These are phyloP conservation scores for Pipistrellus pipistrellus DNA, from an alignment of 2,797 vertebrate species.

Conservation along the genomic window DNA sequence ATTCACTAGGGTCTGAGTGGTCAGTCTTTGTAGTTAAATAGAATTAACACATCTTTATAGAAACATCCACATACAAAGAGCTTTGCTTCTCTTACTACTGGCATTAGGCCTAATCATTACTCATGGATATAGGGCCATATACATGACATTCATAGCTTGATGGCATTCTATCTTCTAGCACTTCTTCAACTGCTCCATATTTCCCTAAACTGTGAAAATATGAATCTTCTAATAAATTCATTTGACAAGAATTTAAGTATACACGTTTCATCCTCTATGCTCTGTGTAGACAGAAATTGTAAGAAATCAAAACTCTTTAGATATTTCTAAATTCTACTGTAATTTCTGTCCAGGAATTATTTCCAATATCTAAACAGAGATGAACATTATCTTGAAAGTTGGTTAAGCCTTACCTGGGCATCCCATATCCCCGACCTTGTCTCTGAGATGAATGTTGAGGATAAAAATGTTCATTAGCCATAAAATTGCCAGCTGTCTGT, in stretches of 20 bases:
- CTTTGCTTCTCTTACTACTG: not conserved
- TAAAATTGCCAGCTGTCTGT: constrained; percentile 84
- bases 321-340: not conserved
- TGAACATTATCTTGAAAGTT: constrained; percentile 14
- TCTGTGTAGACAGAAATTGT: constrained; percentile 1
- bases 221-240: not conserved
- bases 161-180: constrained; percentile 7
- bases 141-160: not conserved
- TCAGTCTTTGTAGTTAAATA: constrained; percentile 42
- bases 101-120: not conserved
- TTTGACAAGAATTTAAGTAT: constrained; percentile 50
- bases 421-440: constrained; percentile 89
- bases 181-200: constrained; percentile 27
- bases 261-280: not conserved
- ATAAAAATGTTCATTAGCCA: constrained; percentile 90
- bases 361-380: constrained; percentile 40
- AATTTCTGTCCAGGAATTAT: constrained; percentile 38
- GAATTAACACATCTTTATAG: constrained; percentile 41
- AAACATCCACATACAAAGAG: constrained; percentile 21
- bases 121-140: constrained; percentile 21
- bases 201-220: constrained; percentile 40
- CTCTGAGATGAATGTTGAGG: constrained; percentile 88
- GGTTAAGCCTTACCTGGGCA: constrained; percentile 90
- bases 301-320: constrained; percentile 32
- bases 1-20: not conserved